phyloP scores from a whole-genome alignment of 2,888 invertebrate species.

The Conistra vaccinii region DNA sequence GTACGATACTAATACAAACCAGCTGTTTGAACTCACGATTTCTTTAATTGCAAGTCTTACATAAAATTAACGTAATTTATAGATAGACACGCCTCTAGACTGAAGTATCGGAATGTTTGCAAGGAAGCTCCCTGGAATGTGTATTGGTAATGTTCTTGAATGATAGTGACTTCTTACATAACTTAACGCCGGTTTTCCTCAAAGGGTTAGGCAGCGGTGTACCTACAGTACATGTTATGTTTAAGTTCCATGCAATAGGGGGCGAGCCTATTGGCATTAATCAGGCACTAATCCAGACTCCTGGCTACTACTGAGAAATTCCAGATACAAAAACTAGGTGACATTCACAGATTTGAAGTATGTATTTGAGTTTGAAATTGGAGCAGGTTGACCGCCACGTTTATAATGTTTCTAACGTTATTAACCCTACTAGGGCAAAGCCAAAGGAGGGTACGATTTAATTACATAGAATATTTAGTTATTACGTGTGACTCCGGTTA shows the following conservation, averaged over 20 bases:
- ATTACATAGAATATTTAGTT: too few species aligned
- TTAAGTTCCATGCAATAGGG: neutral
- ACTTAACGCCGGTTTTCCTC: neutral
- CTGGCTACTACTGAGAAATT: neutral
- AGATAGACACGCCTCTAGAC: slow-evolving; percentile 23
- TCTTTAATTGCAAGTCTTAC: slow-evolving; percentile 46
- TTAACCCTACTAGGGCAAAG: too few species aligned
- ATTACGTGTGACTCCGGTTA: too few species aligned
- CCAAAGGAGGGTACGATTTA: too few species aligned
- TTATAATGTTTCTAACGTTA: neutral
- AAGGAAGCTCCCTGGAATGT: slow-evolving; percentile 44
- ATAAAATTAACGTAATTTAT: slow-evolving; percentile 49
- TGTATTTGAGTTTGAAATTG: neutral
- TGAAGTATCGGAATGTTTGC: slow-evolving; percentile 36
- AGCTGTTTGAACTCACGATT: slow-evolving; percentile 45
- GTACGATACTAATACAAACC: slow-evolving; percentile 19
- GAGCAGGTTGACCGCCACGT: neutral
- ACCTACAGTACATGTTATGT: neutral
- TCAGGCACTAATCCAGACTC: too few species aligned
- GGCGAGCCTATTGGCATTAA: too few species aligned
- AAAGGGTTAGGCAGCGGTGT: neutral
- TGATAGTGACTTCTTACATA: neutral
- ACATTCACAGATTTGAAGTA: neutral
- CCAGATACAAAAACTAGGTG: neutral
- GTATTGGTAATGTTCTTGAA: neutral